These are phyloP conservation scores for Ichneumoninae sp. DNA, from an alignment of 2,888 invertebrate species.

Conservation along the genomic window DNA sequence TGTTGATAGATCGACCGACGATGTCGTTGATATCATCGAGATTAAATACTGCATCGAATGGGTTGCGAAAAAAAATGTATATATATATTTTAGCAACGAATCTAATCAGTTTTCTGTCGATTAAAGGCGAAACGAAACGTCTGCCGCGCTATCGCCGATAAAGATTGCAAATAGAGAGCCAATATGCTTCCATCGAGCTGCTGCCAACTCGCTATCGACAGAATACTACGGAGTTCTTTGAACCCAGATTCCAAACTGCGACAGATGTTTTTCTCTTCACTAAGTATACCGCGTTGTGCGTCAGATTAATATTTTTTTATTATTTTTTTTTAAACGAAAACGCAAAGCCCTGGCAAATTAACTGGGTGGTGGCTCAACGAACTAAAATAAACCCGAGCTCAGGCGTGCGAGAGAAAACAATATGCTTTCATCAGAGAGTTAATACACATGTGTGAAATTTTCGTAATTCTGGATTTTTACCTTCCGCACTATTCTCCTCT, in stretches of 20 bases:
- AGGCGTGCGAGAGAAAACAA: slow-evolving; percentile 13
- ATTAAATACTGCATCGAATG: background rate
- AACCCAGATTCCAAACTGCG: slow-evolving; percentile 27
- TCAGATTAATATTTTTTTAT: background rate
- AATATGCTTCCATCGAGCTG: background rate
- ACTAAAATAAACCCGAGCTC: slow-evolving; percentile 57
- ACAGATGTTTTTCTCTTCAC: slow-evolving; percentile 1
- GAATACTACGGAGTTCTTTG: slow-evolving; percentile 45
- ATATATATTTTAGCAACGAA: slow-evolving; percentile 28
- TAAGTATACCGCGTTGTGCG: background rate
- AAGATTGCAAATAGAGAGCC: slow-evolving; percentile 10
- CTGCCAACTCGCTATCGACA: slow-evolving; percentile 24
- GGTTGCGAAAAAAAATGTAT: background rate
- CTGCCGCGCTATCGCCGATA: slow-evolving; percentile 39
- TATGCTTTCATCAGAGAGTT: slow-evolving; percentile 1
- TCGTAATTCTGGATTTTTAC: slow-evolving; percentile 51
- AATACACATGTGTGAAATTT: background rate
- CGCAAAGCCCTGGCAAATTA: slow-evolving; percentile 46
- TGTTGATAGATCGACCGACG: too few relatives aligned
- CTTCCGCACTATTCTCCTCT: slow-evolving; percentile 68
- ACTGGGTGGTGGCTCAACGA: slow-evolving; percentile 25
- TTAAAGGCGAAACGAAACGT: background rate
- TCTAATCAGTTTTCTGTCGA: slow-evolving; percentile 38
- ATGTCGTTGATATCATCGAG: background rate
- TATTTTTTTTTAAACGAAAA: slow-evolving; percentile 30